Percentiles rank a stretch among this genome's conserved stretches.
Conservation (phyloP, 1,140 invertebrate species). For the Trinorchestia longiramus region DNA sequence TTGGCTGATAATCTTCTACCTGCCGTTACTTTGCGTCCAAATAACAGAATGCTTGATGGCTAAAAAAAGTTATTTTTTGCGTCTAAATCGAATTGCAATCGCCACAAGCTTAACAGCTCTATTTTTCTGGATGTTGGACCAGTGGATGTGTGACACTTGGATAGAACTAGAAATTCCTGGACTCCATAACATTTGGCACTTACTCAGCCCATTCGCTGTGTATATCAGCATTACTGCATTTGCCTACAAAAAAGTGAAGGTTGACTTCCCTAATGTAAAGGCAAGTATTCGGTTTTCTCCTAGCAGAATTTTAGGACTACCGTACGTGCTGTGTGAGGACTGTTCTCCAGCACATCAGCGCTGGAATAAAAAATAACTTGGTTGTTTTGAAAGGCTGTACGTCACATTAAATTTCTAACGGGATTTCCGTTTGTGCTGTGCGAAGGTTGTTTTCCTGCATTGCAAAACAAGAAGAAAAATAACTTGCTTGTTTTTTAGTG, state of each 20-base stretch:
- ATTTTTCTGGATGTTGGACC: slow-evolving; percentile 79
- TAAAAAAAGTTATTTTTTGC: not conserved
- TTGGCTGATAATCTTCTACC: not conserved
- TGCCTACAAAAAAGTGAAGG: slow-evolving; percentile 81
- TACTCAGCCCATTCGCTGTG: slow-evolving; percentile 83
- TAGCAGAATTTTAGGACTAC: slow-evolving; percentile 68
- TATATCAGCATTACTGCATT: slow-evolving; percentile 82
- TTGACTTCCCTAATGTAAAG: slow-evolving; percentile 75
- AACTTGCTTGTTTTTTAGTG: too few relatives aligned
- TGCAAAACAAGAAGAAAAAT: too few relatives aligned
- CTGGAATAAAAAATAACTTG: not conserved
- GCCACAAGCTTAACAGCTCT: not conserved
- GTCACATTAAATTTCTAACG: too few relatives aligned
- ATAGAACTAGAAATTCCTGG: slow-evolving; percentile 81
- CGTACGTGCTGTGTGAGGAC: slow-evolving; percentile 60
- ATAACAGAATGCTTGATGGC: not conserved
- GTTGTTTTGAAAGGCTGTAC: not conserved
- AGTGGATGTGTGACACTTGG: slow-evolving; percentile 83
- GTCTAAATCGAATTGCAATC: not conserved
- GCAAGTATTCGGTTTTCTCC: slow-evolving; percentile 82
- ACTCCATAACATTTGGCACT: slow-evolving; percentile 84
- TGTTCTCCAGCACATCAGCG: not conserved
- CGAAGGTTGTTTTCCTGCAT: too few relatives aligned
- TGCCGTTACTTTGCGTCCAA: not conserved
- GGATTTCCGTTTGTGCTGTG: too few relatives aligned